A percentile compares a stretch with the other conserved stretches of the same genome.
Evolutionary conservation across 2,113 vertebrate genomes (phyloP).

Genomic region (Eulacestoma nigropectus): DNA sequence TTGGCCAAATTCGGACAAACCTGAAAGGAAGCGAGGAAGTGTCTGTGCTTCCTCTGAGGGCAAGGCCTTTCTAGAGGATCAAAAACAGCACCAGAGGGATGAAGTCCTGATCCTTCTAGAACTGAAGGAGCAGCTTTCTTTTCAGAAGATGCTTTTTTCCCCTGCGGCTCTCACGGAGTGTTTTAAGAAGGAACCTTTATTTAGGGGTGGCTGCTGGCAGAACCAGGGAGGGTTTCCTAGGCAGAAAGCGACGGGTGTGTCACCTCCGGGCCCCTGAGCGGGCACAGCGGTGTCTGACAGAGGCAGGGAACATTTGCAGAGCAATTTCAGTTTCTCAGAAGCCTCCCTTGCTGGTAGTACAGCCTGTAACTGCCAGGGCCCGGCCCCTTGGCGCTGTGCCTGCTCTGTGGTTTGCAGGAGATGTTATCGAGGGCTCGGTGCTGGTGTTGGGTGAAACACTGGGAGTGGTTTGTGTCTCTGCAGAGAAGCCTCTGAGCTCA

Average conservation of each 20-base stretch:
- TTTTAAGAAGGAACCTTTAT: neutral
- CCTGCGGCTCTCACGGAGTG: accelerated
- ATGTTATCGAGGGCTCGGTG: neutral
- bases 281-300: neutral
- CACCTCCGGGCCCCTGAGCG: neutral
- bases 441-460: neutral
- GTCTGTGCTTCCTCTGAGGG: neutral
- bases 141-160: neutral
- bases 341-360: neutral
- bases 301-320: neutral
- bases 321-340: neutral
- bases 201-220: neutral
- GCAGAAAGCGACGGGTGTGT: accelerated
- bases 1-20: neutral
- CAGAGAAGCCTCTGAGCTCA: neutral
- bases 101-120: neutral
- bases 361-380: neutral
- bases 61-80: neutral
- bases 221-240: neutral
- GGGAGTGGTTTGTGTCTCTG: neutral
- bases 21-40: neutral
- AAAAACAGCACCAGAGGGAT: neutral
- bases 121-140: neutral
- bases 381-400: neutral
- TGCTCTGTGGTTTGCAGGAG: neutral